Conservation (phyloP, 2,113 vertebrate genomes). For the Electrona antarctica region DNA sequence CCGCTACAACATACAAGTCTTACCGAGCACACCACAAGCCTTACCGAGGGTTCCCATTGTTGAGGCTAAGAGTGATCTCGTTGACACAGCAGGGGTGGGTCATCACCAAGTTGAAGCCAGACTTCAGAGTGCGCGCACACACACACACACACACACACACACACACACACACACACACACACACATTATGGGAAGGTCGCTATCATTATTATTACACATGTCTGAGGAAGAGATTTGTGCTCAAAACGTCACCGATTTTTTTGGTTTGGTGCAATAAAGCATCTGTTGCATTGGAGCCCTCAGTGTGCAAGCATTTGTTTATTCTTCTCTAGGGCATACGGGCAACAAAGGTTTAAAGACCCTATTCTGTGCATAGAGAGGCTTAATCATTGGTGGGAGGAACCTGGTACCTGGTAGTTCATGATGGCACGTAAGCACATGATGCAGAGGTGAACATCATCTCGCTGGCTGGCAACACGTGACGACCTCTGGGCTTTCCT, state of each 20-base stretch:
- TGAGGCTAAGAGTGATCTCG: constrained; percentile 93
- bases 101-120: constrained; percentile 95
- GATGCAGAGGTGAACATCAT: constrained; percentile 95
- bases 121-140: constrained; percentile 71
- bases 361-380: background rate
- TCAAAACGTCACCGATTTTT: no score
- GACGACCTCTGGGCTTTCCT: constrained; percentile 86
- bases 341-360: no score
- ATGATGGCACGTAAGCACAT: constrained; percentile 97
- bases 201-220: no score
- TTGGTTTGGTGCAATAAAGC: no score
- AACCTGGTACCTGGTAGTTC: constrained; percentile 91
- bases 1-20: background rate
- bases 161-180: background rate
- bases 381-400: background rate
- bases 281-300: no score
- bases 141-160: constrained; percentile 6
- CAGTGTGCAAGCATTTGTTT: no score
- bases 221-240: no score
- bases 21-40: constrained; percentile 1
- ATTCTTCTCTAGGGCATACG: no score
- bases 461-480: constrained; percentile 84
- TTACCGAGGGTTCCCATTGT: constrained; percentile 89
- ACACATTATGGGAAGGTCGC: background rate
- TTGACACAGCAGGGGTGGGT: constrained; percentile 92